Percentiles rank a stretch among this genome's conserved stretches.
These are phyloP conservation scores for Sebastes minor DNA, from an alignment of 2,797 vertebrate genomes.

Conservation along the genomic window DNA sequence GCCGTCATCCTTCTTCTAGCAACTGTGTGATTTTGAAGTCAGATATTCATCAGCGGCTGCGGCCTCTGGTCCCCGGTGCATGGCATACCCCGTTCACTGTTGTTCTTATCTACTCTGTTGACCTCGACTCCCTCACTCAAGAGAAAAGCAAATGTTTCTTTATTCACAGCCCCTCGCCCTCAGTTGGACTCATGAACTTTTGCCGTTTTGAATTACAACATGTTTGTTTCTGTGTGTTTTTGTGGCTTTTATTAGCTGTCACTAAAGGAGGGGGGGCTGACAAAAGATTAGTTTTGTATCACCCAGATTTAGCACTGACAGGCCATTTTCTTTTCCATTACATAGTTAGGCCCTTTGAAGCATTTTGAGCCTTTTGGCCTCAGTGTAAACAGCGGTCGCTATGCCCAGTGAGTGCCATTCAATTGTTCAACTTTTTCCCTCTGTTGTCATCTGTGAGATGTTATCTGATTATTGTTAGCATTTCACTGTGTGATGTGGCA, in stretches of 20 bases:
- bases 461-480: conserved; percentile 63
- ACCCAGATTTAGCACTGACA: conserved; percentile 40
- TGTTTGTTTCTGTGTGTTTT: conserved; percentile 41
- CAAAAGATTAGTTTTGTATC: conserved; percentile 43
- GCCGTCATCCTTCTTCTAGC: not conserved
- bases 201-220: conserved; percentile 35
- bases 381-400: conserved; percentile 39
- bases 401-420: conserved; percentile 32
- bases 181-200: conserved; percentile 19
- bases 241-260: conserved; percentile 44
- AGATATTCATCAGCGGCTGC: conserved; percentile 1
- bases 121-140: conserved; percentile 8
- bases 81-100: conserved; percentile 19
- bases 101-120: conserved; percentile 26
- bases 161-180: not conserved
- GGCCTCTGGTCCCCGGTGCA: not conserved
- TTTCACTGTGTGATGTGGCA: conserved; percentile 57
- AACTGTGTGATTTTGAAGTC: conserved; percentile 3
- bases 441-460: conserved; percentile 62
- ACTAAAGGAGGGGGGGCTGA: not conserved
- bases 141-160: conserved; percentile 37
- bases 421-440: conserved; percentile 50
- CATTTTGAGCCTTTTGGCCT: conserved; percentile 24
- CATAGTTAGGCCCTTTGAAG: conserved; percentile 43
- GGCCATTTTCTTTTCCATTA: conserved; percentile 66